Conservation (phyloP, 2,888 invertebrate genomes). For the Trichopoda pennipes region DNA sequence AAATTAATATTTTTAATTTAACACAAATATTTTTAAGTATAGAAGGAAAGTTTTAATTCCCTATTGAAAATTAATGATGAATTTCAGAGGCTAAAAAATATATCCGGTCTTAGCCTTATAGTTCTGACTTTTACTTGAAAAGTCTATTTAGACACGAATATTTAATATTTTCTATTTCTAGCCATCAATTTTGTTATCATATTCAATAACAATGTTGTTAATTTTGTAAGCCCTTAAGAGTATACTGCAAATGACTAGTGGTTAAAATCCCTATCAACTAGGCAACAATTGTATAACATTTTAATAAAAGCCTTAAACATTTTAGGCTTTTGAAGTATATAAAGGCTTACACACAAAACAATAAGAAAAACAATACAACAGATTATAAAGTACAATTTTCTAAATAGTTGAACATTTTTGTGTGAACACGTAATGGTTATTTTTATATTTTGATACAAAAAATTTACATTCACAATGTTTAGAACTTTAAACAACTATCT, state of each 20-base stretch:
- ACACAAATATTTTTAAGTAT: no score
- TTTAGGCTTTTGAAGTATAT: background rate
- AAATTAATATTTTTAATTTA: no score
- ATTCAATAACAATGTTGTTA: background rate
- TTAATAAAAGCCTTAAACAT: background rate
- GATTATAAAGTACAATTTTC: conserved; percentile 1
- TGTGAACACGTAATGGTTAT: background rate
- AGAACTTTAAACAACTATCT: conserved; percentile 6
- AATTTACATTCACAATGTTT: background rate
- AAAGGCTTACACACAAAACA: background rate
- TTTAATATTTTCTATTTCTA: no score
- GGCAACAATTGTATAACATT: background rate
- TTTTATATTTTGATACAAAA: background rate
- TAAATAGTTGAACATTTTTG: conserved; percentile 1
- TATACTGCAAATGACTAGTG: conserved; percentile 12
- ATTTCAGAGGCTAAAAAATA: no score
- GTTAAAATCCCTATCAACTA: conserved; percentile 19
- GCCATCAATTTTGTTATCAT: background rate
- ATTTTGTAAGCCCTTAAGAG: conserved; percentile 4
- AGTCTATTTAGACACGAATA: no score
- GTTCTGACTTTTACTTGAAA: no score
- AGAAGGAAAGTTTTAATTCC: no score
- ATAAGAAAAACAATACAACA: background rate
- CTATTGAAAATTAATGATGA: no score
- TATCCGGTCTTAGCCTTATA: no score